Percentiles rank a stretch among this genome's conserved stretches.
These are phyloP conservation scores for Ormyrus labotus DNA, from an alignment of 2,888 invertebrate species.

Conservation along the genomic window DNA sequence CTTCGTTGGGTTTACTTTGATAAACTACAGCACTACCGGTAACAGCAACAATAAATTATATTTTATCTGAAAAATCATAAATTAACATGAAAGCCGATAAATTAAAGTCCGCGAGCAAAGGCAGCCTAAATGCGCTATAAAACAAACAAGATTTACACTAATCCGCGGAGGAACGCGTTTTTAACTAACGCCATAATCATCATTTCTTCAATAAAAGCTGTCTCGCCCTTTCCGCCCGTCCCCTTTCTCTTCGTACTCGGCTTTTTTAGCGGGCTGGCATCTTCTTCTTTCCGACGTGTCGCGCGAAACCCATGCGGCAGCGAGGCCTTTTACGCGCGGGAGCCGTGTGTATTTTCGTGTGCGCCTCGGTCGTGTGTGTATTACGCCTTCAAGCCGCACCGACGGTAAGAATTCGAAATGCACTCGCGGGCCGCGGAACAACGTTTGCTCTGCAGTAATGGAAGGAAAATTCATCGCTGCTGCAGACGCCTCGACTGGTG, in stretches of 20 bases:
- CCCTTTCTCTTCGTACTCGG: too few relatives aligned
- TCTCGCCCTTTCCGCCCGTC: neutral
- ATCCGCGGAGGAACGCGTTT: neutral
- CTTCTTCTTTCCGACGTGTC: too few relatives aligned
- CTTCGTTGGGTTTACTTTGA: neutral
- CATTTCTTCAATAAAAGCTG: neutral
- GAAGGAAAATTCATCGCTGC: conserved; percentile 47
- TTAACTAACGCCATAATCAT: conserved; percentile 17
- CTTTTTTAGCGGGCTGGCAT: too few relatives aligned
- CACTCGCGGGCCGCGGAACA: conserved; percentile 10
- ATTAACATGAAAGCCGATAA: too few relatives aligned
- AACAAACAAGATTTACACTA: conserved; percentile 13
- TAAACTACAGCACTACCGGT: neutral
- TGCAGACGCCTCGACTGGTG: too few relatives aligned
- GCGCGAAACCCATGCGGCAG: too few relatives aligned
- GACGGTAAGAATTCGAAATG: conserved; percentile 33
- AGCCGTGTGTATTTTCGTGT: neutral
- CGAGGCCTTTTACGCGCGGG: neutral
- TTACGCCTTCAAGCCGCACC: conserved; percentile 3
- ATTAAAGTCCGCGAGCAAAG: neutral
- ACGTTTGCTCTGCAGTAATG: conserved; percentile 47
- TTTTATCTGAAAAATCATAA: neutral
- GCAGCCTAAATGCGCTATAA: neutral
- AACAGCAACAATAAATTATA: neutral
- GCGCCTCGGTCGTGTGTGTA: neutral